These are phyloP conservation scores for Baryphthengus martii DNA, from an alignment of 2,113 vertebrate species.

Conservation along the genomic window DNA sequence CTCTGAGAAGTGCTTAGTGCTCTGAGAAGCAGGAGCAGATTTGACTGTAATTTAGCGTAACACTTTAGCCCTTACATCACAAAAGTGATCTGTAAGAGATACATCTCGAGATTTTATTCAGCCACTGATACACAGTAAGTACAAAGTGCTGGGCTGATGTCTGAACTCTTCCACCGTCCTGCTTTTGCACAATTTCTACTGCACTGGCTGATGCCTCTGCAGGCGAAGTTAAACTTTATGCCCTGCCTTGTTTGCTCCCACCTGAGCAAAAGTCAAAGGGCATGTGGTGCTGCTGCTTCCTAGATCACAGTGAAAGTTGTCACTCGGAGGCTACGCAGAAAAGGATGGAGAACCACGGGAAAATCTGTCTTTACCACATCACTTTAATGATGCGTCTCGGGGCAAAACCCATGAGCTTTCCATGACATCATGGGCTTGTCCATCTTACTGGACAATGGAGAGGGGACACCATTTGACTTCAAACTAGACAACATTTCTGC, in stretches of 20 bases:
- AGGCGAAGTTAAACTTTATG: neutral
- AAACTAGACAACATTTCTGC: neutral
- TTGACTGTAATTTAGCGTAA: neutral
- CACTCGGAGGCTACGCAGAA: neutral
- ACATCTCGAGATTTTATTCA: neutral
- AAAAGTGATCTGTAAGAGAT: neutral
- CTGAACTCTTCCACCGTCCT: neutral
- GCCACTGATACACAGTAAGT: neutral
- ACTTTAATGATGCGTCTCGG: neutral
- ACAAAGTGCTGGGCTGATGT: neutral
- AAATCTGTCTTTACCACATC: neutral
- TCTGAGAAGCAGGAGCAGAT: neutral
- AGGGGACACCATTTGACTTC: neutral
- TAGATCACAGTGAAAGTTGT: neutral
- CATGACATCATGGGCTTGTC: neutral
- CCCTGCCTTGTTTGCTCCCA: neutral
- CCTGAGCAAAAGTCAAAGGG: neutral
- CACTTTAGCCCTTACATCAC: neutral
- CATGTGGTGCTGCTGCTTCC: neutral
- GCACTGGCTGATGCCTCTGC: neutral
- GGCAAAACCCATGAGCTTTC: neutral
- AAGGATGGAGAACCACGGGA: neutral
- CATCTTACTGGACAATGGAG: neutral
- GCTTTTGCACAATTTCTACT: neutral
- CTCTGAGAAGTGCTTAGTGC: neutral